Evolutionary conservation across 2,888 invertebrate species (phyloP), one percentile per base, ranked within the genome.

Genomic region (Physocephala rufipes): DNA sequence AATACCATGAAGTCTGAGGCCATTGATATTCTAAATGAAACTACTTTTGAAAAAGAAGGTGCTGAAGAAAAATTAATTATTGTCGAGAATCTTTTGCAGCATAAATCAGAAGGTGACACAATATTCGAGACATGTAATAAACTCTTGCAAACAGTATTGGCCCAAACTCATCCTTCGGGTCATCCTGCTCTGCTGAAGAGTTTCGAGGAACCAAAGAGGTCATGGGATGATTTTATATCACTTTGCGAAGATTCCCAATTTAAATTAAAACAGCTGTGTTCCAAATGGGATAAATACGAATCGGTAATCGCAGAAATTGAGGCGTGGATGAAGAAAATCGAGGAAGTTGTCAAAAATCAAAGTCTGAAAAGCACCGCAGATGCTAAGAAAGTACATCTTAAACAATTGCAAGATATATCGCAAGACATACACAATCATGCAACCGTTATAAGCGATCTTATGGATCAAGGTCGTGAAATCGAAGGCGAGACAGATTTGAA

Each of bases 291-390:
- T 58, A 91, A 93, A 81, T 94, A 95, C 77, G 93, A 94, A 79
- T 90, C 90, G 63, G 89, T 91, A 24, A 89, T 95, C 45, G 93
- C 95, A 75, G 90, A 90, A 71, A 87, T 97, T 1, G 93, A 93
- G 79, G 89, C 90, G 63, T 97, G 97, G 97, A 88, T 95, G 65
- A 95, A 94, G 82, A 89, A 91, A 66, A 93, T 93, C 81, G 97
- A 97, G 86, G 89, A 90, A 64, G 91, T 93, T 82, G 90, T 96
- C 0, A 94, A 96, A 85, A 95, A 96, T 82, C 95, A 95, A 85
- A 94, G 94, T 76, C 88, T 96, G 1, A 95, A 94, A 84, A 95
- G 92, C 80, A 94, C 92, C 3, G 90, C 94, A 45, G 94, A 94
- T 77, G 90, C 94, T 2, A 97, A 97, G 86, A 88, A 90, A 74